Conservation (phyloP, 2,113 vertebrate genomes). For the Corythornis cristatus region DNA sequence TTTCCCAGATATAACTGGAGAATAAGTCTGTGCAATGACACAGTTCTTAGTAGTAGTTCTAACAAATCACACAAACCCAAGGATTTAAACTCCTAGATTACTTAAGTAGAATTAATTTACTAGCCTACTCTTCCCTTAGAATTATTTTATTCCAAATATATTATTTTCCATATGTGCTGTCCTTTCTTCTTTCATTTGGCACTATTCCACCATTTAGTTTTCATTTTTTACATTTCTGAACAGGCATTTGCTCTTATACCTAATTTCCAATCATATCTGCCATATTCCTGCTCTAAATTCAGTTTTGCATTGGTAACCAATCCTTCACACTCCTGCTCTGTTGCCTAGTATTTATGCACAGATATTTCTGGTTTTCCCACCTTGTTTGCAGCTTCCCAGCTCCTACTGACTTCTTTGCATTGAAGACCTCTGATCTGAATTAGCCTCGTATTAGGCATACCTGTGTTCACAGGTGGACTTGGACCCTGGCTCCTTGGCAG, state of each 20-base stretch:
- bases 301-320: neutral
- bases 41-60: neutral
- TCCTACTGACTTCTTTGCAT: neutral
- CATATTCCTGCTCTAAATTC: neutral
- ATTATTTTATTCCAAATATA: conserved; percentile 40
- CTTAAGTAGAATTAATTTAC: neutral
- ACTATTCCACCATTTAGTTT: neutral
- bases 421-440: neutral
- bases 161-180: neutral
- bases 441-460: neutral
- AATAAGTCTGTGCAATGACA: neutral
- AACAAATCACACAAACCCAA: neutral
- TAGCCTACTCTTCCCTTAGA: conserved; percentile 19
- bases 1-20: neutral
- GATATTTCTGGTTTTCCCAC: neutral
- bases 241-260: neutral
- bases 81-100: conserved; percentile 24
- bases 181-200: conserved; percentile 23
- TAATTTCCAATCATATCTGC: neutral
- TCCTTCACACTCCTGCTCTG: neutral
- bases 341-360: neutral
- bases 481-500: neutral
- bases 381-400: neutral
- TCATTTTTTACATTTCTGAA: conserved; percentile 1
- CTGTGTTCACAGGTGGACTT: neutral